A percentile compares a stretch with the other conserved stretches of the same genome.
These are phyloP conservation scores for Atopsyche davidsoni DNA, from an alignment of 1,140 invertebrate genomes.

Conservation along the genomic window DNA sequence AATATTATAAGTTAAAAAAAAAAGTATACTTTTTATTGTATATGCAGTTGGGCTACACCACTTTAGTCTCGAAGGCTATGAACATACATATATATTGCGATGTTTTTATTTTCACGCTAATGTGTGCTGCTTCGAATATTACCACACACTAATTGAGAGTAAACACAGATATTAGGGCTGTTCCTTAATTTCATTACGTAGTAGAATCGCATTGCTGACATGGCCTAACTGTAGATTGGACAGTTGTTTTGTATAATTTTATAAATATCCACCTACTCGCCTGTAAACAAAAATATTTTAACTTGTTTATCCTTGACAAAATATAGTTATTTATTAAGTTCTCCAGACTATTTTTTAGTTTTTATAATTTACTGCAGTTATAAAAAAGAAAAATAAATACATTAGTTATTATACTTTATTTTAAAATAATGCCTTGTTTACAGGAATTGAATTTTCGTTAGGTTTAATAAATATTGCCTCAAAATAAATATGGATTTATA, in stretches of 20 bases:
- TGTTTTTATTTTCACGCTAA: neutral
- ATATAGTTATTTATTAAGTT: no score
- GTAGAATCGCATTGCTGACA: neutral
- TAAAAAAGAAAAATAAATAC: slow-evolving; percentile 6
- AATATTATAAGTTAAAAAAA: no score
- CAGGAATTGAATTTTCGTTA: no score
- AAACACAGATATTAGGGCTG: neutral
- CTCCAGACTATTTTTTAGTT: no score
- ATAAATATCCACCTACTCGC: no score
- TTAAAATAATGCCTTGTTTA: no score
- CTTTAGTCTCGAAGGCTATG: neutral
- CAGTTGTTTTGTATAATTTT: neutral
- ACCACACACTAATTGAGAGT: slow-evolving; percentile 5
- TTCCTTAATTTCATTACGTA: neutral
- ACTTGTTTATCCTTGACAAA: no score
- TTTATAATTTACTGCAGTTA: neutral
- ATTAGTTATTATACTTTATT: no score
- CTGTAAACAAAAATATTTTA: no score
- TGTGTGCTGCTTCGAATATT: neutral
- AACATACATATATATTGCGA: neutral
- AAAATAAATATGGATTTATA: no score
- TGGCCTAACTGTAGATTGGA: slow-evolving; percentile 7
- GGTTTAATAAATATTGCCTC: no score
- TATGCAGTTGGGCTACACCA: neutral
- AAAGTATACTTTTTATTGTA: no score